Conservation (phyloP, 35 echinoderm and acorn worm genomes). For the Amphiura filiformis region DNA sequence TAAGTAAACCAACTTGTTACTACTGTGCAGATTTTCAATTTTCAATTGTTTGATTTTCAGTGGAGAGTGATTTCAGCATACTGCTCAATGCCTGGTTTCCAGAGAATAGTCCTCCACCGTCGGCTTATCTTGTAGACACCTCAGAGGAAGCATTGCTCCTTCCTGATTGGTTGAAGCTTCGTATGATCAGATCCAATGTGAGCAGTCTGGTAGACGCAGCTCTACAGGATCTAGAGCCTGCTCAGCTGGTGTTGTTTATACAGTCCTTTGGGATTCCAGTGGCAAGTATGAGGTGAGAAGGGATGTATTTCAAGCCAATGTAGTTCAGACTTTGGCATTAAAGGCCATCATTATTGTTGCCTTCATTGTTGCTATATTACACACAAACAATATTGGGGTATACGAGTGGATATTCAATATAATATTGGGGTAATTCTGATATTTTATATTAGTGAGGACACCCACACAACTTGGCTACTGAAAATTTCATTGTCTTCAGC, state of each 20-base stretch:
- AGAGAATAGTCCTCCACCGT: slow-evolving; percentile 48
- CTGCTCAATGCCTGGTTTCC: slow-evolving; percentile 88
- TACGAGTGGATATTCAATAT: too few relatives aligned
- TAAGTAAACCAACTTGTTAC: too few relatives aligned
- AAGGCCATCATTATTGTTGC: too few relatives aligned
- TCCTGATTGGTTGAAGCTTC: slow-evolving; percentile 97
- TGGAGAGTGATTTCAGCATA: slow-evolving; percentile 55
- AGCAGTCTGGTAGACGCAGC: slow-evolving; percentile 83
- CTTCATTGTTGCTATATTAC: too few relatives aligned
- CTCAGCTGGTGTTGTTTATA: slow-evolving; percentile 92
- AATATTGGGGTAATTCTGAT: too few relatives aligned
- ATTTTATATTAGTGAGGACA: too few relatives aligned
- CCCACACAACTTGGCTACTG: too few relatives aligned
- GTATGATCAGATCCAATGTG: slow-evolving; percentile 93
- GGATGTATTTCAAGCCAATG: too few relatives aligned
- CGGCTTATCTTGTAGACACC: slow-evolving; percentile 91
- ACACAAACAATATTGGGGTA: too few relatives aligned
- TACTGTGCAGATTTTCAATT: too few relatives aligned
- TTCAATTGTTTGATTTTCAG: slow-evolving; percentile 30
- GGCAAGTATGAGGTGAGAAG: slow-evolving; percentile 91
- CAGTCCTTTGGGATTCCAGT: slow-evolving; percentile 98
- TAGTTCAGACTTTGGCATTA: too few relatives aligned
- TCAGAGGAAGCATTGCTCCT: slow-evolving; percentile 94
- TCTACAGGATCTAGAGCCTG: slow-evolving; percentile 83
- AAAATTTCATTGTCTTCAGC: too few relatives aligned